phyloP scores from a whole-genome alignment of 2,797 vertebrate species.

The Galago senegalensis region DNA sequence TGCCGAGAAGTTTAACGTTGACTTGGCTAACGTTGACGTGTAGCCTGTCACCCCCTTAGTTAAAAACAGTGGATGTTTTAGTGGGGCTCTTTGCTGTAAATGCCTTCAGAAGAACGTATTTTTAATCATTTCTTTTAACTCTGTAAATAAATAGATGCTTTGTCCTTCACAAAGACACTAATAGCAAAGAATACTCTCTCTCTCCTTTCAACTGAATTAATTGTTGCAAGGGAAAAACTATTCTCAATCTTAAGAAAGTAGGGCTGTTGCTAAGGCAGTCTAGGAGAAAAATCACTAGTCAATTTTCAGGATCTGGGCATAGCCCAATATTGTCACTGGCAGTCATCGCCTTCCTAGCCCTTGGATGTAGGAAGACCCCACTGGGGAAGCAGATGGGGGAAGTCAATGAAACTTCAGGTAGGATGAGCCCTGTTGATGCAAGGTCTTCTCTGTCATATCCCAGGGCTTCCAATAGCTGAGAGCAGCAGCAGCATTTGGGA shows the following conservation, averaged over 20 bases:
- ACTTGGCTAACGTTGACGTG: slow-evolving; percentile 22
- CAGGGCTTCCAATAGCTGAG: not conserved
- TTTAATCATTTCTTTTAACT: slow-evolving; percentile 74
- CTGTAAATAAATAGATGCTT: slow-evolving; percentile 68
- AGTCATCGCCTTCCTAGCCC: not conserved
- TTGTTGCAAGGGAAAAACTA: not conserved
- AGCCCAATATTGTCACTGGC: not conserved
- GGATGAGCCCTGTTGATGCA: not conserved
- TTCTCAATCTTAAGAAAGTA: slow-evolving; percentile 42
- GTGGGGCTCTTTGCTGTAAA: slow-evolving; percentile 66
- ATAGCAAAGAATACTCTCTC: slow-evolving; percentile 47
- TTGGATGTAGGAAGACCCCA: not conserved
- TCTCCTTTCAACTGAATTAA: slow-evolving; percentile 63
- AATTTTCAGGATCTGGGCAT: not conserved
- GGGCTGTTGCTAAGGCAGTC: not conserved
- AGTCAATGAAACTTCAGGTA: not conserved
- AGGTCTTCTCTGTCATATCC: not conserved
- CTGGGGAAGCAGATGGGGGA: not conserved
- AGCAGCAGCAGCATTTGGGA: not conserved
- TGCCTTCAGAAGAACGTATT: slow-evolving; percentile 66
- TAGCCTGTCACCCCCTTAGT: slow-evolving; percentile 54
- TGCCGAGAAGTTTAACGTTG: slow-evolving; percentile 56
- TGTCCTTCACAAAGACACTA: slow-evolving; percentile 73
- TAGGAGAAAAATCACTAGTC: slow-evolving; percentile 37
- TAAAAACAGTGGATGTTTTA: slow-evolving; percentile 64